Evolutionary conservation across 2,113 vertebrate genomes (phyloP), one percentile per base, ranked within the genome.

Genomic region (Eulacestoma nigropectus): DNA sequence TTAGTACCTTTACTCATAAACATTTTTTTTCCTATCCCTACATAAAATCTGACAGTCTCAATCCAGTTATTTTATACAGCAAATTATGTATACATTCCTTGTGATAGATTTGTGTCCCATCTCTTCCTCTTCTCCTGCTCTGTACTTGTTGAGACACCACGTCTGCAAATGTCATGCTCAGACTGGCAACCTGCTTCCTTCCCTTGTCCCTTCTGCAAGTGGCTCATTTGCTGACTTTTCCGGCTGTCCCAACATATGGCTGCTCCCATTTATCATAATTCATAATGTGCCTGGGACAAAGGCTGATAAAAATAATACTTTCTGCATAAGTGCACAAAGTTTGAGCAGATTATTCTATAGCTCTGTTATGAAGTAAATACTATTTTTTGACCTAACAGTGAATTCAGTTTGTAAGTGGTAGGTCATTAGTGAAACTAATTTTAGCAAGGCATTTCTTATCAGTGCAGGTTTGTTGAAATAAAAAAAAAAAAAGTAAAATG

Each of bases 241-340:
- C 84, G 87, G 90, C 87, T 85, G 70, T 59, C 70, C 75, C 52
- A 56, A 32, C 90, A 49, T 82, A 75, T 55, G 87, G 67, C 35
- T 88, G 41, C n/a, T 92, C 53, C 82, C 70, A 69, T 83, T 93
- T 91, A 60, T 68, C 67, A 30, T n/a, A 42, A 76, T 39, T 76
- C 53, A 60, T 75, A 67, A 75, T 41, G n/a, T 72, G 74, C 47
- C 60, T 63, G 64, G 63, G 75, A 55, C 85, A 76, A 23, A 29
- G 62, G 62, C 81, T 64, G 78, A 91, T 91, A 93, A 82, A 89
- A 94, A 60, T 52, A 68, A 76, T 84, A 17, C 56, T 94, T 89
- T 9, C 10, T 60, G 49, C 23, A 41, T 46, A 63, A 93, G 47
- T 77, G n/a, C 16, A 13, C n/a, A n/a, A n/a, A n/a, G n/a, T 55